Evolutionary conservation across 2,888 invertebrate genomes (phyloP).

Genomic region (Synergus gifuensis): DNA sequence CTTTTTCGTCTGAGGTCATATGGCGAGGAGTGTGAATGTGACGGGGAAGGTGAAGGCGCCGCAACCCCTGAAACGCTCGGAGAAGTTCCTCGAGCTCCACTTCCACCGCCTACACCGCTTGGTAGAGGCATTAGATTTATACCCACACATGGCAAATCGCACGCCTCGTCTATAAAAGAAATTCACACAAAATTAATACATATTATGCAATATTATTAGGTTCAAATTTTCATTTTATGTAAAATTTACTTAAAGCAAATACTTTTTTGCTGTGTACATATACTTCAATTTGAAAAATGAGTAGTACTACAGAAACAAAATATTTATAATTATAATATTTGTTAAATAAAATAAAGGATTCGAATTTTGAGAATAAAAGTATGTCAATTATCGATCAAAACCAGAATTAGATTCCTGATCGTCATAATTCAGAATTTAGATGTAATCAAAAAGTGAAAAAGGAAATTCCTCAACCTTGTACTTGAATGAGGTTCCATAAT

Average conservation of each 20-base stretch:
- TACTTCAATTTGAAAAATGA: no score
- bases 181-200: conserved; percentile 21
- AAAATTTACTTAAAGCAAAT: no score
- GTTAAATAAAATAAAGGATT: no score
- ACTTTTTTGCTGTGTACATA: no score
- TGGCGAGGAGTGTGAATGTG: conserved; percentile 87
- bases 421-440: conserved; percentile 12
- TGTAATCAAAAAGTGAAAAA: conserved; percentile 15
- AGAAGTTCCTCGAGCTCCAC: conserved; percentile 79
- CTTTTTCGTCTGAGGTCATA: conserved; percentile 94
- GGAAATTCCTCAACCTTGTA: conserved; percentile 38
- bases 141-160: conserved; percentile 87
- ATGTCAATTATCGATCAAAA: neutral
- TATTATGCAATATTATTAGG: neutral
- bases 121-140: conserved; percentile 73
- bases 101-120: conserved; percentile 78
- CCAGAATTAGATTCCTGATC: neutral
- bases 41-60: conserved; percentile 75
- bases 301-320: no score
- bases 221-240: neutral
- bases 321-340: no score
- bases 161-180: conserved; percentile 84
- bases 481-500: conserved; percentile 21
- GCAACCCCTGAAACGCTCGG: conserved; percentile 75
- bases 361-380: neutral